phyloP scores from a whole-genome alignment of 2,888 invertebrate species.

The Drosophila recens region DNA sequence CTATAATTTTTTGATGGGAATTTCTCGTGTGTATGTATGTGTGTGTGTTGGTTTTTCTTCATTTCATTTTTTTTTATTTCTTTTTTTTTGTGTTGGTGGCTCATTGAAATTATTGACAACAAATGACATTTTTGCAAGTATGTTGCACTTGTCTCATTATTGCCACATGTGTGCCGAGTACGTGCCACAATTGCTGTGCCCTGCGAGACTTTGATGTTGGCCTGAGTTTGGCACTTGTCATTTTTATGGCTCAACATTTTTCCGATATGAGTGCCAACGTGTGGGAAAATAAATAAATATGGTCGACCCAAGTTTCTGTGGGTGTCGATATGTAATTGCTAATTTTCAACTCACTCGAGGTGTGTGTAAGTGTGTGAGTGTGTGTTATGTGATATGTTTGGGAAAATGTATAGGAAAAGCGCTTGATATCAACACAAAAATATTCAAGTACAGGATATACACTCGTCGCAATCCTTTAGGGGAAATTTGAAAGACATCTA shows the following conservation, averaged over 20 bases:
- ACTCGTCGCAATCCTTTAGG: conserved; percentile 35
- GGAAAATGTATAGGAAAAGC: conserved; percentile 31
- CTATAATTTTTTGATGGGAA: conserved; percentile 53
- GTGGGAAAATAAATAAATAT: conserved; percentile 66
- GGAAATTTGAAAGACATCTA: conserved; percentile 23
- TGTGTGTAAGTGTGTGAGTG: conserved; percentile 2
- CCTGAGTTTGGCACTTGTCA: conserved; percentile 79
- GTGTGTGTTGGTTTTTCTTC: conserved; percentile 24
- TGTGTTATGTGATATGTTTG: conserved; percentile 70
- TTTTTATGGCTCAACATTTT: conserved; percentile 74
- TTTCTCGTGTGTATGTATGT: conserved; percentile 17
- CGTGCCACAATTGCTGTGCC: conserved; percentile 56
- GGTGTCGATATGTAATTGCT: conserved; percentile 77
- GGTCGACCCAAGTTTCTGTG: conserved; percentile 35
- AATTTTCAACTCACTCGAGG: conserved; percentile 44
- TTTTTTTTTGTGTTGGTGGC: conserved; percentile 8
- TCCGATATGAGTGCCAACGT: conserved; percentile 66
- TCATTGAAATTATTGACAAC: conserved; percentile 74
- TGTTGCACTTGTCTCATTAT: conserved; percentile 82
- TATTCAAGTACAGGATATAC: conserved; percentile 62
- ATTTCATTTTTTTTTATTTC: not conserved
- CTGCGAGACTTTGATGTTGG: conserved; percentile 68
- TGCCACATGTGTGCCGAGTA: conserved; percentile 73
- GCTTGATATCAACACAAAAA: conserved; percentile 1
- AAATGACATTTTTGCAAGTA: conserved; percentile 77